Evolutionary conservation across 2,797 vertebrate genomes (phyloP).

Genomic region (Threskiornis aethiopicus): DNA sequence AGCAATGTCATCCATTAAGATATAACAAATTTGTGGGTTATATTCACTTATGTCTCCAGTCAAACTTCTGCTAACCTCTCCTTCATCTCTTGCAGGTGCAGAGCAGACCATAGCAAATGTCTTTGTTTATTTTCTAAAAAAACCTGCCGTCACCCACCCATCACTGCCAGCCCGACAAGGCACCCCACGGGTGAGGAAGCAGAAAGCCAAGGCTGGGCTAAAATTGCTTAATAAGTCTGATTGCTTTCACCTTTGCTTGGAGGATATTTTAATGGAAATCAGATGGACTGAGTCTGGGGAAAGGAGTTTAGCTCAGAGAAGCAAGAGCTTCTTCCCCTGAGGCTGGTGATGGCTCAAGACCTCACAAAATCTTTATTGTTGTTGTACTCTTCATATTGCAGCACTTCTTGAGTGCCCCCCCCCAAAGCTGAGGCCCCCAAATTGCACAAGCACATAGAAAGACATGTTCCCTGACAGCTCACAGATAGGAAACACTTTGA

Average conservation of each 20-base stretch:
- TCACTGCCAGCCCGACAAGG: rapidly evolving
- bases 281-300: background rate
- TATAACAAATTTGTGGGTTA: background rate
- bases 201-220: background rate
- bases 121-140: background rate
- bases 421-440: background rate
- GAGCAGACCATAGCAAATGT: background rate
- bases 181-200: rapidly evolving
- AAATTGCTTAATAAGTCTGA: background rate
- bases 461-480: background rate
- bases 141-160: background rate
- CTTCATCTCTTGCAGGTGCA: background rate
- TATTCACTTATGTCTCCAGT: background rate
- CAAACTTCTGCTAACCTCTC: background rate
- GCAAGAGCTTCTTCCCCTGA: background rate
- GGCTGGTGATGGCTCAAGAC: background rate
- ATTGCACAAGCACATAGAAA: background rate
- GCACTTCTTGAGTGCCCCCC: background rate
- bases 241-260: background rate
- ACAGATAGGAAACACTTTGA: background rate
- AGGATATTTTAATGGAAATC: background rate
- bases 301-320: background rate
- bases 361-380: background rate
- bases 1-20: background rate
- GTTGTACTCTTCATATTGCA: background rate